Evolutionary conservation across 2,113 vertebrate genomes (phyloP).

Genomic region (Cebidichthys violaceus): DNA sequence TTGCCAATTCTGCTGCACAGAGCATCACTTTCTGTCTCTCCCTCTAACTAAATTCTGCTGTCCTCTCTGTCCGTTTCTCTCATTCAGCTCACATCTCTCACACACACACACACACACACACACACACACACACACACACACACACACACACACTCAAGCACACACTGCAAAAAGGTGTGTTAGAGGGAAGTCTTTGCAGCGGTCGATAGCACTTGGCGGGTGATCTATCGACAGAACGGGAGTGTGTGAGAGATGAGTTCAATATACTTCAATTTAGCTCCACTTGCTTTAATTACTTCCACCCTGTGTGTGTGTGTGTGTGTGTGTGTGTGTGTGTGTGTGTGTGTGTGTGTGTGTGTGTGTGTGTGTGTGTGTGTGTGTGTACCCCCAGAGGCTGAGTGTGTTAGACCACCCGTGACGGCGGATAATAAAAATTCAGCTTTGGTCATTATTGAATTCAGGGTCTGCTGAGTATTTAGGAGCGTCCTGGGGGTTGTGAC

Average conservation of each 20-base stretch:
- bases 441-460: slow-evolving; percentile 55
- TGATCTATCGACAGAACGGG: slow-evolving; percentile 77
- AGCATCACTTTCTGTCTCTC: slow-evolving; percentile 19
- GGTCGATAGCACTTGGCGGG: slow-evolving; percentile 76
- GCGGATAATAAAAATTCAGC: slow-evolving; percentile 69
- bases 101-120: slow-evolving; percentile 4
- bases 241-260: slow-evolving; percentile 79
- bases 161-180: slow-evolving; percentile 55
- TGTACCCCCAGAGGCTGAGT: slow-evolving; percentile 42
- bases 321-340: slow-evolving; percentile 39
- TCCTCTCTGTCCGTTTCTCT: slow-evolving; percentile 23
- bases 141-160: slow-evolving; percentile 1
- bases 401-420: slow-evolving; percentile 46
- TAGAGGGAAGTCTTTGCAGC: slow-evolving; percentile 55
- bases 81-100: neutral
- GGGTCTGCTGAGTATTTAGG: slow-evolving; percentile 49
- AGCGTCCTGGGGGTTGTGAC: slow-evolving; percentile 23
- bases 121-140: slow-evolving; percentile 29
- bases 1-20: slow-evolving; percentile 24
- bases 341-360: slow-evolving; percentile 37
- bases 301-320: slow-evolving; percentile 45
- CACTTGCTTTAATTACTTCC: slow-evolving; percentile 83
- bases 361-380: slow-evolving; percentile 44
- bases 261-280: slow-evolving; percentile 82
- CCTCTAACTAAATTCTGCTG: slow-evolving; percentile 3